Evolutionary conservation across 2,113 vertebrate genomes (phyloP).

Genomic region (Microcebus lehilahytsara): DNA sequence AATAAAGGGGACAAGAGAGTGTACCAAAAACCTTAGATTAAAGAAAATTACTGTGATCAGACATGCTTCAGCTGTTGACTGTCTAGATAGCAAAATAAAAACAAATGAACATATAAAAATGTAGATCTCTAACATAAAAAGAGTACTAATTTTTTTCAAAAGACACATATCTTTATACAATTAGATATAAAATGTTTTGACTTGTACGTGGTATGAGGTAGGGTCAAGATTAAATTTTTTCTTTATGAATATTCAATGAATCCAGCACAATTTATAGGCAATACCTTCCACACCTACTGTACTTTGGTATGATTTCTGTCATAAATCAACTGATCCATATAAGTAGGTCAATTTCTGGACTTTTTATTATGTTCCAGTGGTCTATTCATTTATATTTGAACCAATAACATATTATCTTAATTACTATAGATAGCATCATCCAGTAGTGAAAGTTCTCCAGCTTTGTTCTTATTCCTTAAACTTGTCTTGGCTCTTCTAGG

Average conservation of each 20-base stretch:
- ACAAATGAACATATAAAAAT: neutral
- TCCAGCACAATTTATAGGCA: neutral
- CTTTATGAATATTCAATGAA: neutral
- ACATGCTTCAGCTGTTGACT: neutral
- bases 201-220: neutral
- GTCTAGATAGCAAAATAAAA: neutral
- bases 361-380: neutral
- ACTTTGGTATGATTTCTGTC: neutral
- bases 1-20: neutral
- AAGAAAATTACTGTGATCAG: slow-evolving; percentile 39
- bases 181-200: slow-evolving; percentile 17
- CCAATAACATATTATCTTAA: neutral
- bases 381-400: neutral
- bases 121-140: neutral
- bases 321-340: neutral
- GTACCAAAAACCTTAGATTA: neutral
- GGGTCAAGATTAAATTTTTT: neutral
- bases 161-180: neutral
- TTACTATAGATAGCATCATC: neutral
- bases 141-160: neutral
- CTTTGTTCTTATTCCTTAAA: neutral
- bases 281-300: neutral
- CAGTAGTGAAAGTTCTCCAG: neutral
- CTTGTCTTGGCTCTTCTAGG: neutral
- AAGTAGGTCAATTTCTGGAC: neutral